These are phyloP conservation scores for Diabrotica balteata DNA, from an alignment of 2,888 invertebrate genomes.

Conservation along the genomic window DNA sequence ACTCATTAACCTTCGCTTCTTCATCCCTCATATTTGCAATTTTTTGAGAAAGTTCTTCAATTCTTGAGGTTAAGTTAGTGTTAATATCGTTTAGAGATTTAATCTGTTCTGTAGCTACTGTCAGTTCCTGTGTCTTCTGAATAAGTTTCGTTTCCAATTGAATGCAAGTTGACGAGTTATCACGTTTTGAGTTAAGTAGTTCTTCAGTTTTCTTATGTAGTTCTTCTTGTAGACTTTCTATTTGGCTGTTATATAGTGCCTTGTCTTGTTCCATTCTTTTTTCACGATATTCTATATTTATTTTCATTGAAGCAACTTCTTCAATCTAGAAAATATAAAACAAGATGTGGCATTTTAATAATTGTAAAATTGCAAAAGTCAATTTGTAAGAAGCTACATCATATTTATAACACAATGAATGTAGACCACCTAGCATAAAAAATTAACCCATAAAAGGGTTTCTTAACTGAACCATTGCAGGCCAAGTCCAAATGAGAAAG, in stretches of 20 bases:
- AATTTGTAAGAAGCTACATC: no score
- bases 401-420: no score
- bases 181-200: conserved; percentile 76
- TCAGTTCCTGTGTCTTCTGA: conserved; percentile 81
- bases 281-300: conserved; percentile 81
- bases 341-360: no score
- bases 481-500: no score
- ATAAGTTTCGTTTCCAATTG: conserved; percentile 78
- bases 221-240: conserved; percentile 78
- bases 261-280: conserved; percentile 85
- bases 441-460: no score
- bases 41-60: conserved; percentile 74
- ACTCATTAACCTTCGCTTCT: conserved; percentile 66
- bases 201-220: conserved; percentile 80
- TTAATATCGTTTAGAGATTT: conserved; percentile 74
- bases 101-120: conserved; percentile 73
- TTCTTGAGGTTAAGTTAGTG: conserved; percentile 70
- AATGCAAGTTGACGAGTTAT: conserved; percentile 71
- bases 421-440: no score
- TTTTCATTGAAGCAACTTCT: conserved; percentile 82
- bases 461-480: no score
- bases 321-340: conserved; percentile 67
- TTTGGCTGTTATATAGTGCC: conserved; percentile 77
- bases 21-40: conserved; percentile 75
- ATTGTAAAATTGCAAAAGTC: no score